Percentiles rank a stretch among this genome's conserved stretches.
phyloP scores from a whole-genome alignment of 92 coral and sea anemone species.

The Siderastrea radians region DNA sequence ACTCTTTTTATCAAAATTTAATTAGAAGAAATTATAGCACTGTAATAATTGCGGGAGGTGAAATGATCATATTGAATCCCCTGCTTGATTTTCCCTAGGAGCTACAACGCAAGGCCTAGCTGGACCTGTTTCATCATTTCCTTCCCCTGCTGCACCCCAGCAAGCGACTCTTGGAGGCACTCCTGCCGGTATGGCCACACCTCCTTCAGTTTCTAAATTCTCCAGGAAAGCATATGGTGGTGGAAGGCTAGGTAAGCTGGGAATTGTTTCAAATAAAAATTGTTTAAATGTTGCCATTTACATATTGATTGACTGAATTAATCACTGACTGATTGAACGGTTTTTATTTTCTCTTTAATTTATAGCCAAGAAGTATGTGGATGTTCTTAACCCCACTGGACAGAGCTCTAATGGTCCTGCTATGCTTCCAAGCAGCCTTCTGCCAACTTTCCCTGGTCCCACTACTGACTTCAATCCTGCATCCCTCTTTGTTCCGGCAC shows the following conservation, averaged over 20 bases:
- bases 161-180: constrained; percentile 37
- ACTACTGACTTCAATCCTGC: constrained; percentile 19
- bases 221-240: constrained; percentile 88
- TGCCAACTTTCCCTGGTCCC: constrained; percentile 33
- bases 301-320: background rate
- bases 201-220: constrained; percentile 85
- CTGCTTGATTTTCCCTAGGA: background rate
- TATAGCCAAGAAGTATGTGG: constrained; percentile 76
- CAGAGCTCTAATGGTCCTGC: constrained; percentile 49
- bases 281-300: background rate
- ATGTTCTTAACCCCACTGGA: constrained; percentile 78
- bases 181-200: constrained; percentile 65
- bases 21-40: too few species aligned
- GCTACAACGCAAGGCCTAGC: constrained; percentile 21
- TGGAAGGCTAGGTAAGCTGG: constrained; percentile 74
- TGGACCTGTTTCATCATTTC: constrained; percentile 43
- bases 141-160: constrained; percentile 31
- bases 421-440: constrained; percentile 38
- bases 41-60: too few species aligned
- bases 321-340: background rate
- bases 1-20: too few species aligned
- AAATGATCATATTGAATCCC: too few species aligned
- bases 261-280: background rate
- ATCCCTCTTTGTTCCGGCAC: constrained; percentile 27
- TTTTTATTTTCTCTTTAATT: background rate